Base-by-base conservation (phyloP, 2,888 invertebrate genomes). In the Dinocampus coccinellae region DNA sequence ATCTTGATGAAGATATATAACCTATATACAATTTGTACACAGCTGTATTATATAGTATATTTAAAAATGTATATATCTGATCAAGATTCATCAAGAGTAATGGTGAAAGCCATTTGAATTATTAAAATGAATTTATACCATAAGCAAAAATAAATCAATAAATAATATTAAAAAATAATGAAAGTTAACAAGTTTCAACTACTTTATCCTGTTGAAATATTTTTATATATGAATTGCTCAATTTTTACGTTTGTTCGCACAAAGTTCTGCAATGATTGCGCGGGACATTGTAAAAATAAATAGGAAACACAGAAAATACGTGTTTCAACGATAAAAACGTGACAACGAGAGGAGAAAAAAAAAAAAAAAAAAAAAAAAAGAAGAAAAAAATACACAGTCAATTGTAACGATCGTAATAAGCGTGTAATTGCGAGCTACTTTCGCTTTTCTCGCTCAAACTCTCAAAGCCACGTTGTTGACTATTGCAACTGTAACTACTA, bases 401-500 rank as follows among this genome's bases (percentile, higher is more conserved):
- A 52, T 55, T 68, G 47, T 60, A 64, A 68, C 33, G 53, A 53
- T 52, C 34, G 61, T 61, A 68, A 68, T 52, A 68, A 73, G 70
- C 75, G 73, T 73, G 69, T 72, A 76, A 76, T 74, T 76, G 72
- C 53, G 52, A 62, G 63, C 74, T 61, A 77, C 77, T 77, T 77
- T 77, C 77, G 77, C 77, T 77, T 76, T 77, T 75, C 76, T 62
- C 74, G 66, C 70, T 70, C 60, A 70, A 70, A 72, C 58, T 29
- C 29, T 34, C 34, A 7, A 9, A 33, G 58, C 33, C 20, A 58
- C 34, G 29, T n/a, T 47, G 29, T 47, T 16, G 47, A 47, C 47
- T 47, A 47, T 47, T 47, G 47, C 47, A 34, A 58, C 34, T 58
- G 3, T 33, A 10, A 10, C 20, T 13, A 13, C n/a, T 58, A 20